Percentiles rank a stretch among this genome's conserved stretches.
Conservation (phyloP, 2,113 vertebrate species). For the Eulacestoma nigropectus region DNA sequence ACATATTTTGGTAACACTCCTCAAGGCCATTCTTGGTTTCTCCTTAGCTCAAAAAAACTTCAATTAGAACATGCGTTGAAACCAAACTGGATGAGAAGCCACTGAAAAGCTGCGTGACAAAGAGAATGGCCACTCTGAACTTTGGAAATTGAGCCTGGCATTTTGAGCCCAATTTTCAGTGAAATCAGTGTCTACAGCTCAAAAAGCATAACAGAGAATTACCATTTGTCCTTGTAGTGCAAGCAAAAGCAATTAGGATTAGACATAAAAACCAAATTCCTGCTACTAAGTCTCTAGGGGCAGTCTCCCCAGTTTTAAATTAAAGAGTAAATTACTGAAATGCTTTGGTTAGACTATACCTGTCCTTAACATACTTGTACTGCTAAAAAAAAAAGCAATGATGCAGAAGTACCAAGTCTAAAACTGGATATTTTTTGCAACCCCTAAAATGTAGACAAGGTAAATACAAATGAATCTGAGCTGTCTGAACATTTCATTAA, state of each 20-base stretch:
- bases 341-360: not conserved
- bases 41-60: slow-evolving; percentile 36
- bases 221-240: slow-evolving; percentile 17
- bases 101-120: slow-evolving; percentile 19
- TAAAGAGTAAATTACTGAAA: not conserved
- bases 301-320: not conserved
- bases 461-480: not conserved
- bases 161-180: slow-evolving; percentile 24
- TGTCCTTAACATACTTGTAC: not conserved
- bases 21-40: slow-evolving; percentile 44
- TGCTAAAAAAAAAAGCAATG: not conserved
- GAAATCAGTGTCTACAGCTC: slow-evolving; percentile 39
- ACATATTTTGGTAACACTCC: slow-evolving; percentile 30
- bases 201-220: slow-evolving; percentile 40
- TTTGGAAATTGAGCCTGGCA: slow-evolving; percentile 22
- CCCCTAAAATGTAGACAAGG: not conserved
- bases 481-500: not conserved
- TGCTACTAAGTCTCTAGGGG: not conserved
- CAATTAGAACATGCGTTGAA: not conserved
- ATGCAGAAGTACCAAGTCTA: not conserved
- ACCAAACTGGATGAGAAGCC: not conserved
- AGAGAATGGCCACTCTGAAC: not conserved
- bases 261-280: not conserved
- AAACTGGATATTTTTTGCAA: not conserved
- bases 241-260: slow-evolving; percentile 35